A percentile compares a stretch with the other conserved stretches of the same genome.
These are phyloP conservation scores for Scophthalmus maximus DNA, from an alignment of 2,113 vertebrate species.

Conservation along the genomic window DNA sequence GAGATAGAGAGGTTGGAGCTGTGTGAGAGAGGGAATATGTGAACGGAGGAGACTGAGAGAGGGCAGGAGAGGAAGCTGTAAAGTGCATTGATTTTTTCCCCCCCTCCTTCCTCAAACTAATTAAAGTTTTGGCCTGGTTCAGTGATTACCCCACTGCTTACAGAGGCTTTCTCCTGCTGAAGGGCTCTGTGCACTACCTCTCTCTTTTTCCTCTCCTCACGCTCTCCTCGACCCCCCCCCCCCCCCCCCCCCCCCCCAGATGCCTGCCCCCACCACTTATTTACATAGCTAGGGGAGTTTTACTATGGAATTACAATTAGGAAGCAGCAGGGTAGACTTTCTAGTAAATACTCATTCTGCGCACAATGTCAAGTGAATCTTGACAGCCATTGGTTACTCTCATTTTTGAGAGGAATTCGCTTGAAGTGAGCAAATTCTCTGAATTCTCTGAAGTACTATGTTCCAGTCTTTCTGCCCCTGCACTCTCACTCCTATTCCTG, in stretches of 20 bases:
- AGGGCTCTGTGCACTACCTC: conserved; percentile 68
- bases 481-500: neutral
- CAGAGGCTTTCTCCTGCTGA: conserved; percentile 75
- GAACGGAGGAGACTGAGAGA: conserved; percentile 46
- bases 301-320: conserved; percentile 77
- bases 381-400: conserved; percentile 58
- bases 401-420: conserved; percentile 49
- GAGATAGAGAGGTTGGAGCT: conserved; percentile 60
- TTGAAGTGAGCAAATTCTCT: conserved; percentile 46
- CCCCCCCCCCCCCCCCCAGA: conserved; percentile 48
- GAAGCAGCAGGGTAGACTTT: conserved; percentile 53
- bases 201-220: conserved; percentile 31
- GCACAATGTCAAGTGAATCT: conserved; percentile 65
- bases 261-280: conserved; percentile 70
- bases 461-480: conserved; percentile 25
- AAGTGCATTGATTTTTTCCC: conserved; percentile 78
- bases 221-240: conserved; percentile 12
- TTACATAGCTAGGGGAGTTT: conserved; percentile 76
- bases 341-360: conserved; percentile 55
- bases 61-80: conserved; percentile 66
- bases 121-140: conserved; percentile 84
- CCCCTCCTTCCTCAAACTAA: conserved; percentile 80
- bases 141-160: conserved; percentile 81
- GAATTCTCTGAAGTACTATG: conserved; percentile 34
- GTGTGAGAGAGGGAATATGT: conserved; percentile 45